Evolutionary conservation across 2,888 invertebrate species (phyloP).

Genomic region (Drosophila lacicola): DNA sequence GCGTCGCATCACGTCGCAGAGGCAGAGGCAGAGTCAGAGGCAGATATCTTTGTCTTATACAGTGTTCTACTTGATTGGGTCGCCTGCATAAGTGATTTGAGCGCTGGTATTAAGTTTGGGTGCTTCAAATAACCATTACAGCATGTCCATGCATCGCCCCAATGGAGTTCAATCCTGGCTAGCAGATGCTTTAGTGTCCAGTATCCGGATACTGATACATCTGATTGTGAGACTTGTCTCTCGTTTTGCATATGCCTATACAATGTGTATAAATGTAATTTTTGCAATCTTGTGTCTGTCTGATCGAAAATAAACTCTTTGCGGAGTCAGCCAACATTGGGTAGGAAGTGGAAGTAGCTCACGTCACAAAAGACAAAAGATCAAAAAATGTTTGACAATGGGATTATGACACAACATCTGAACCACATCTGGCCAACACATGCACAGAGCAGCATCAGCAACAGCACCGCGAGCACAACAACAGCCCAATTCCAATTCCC

Average conservation of each 20-base stretch:
- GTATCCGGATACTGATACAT: neutral
- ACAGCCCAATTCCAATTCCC: neutral
- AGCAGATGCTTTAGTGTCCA: neutral
- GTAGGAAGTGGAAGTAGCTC: slow-evolving; percentile 20
- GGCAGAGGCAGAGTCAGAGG: neutral
- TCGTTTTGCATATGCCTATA: neutral
- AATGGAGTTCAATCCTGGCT: neutral
- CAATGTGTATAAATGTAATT: neutral
- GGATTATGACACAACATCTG: slow-evolving; percentile 62
- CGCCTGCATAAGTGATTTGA: slow-evolving; percentile 29
- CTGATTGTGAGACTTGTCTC: neutral
- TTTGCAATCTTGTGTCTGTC: neutral
- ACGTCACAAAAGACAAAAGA: slow-evolving; percentile 41
- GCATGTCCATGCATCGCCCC: too few species aligned
- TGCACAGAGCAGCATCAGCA: slow-evolving; percentile 39
- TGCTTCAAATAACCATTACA: slow-evolving; percentile 1
- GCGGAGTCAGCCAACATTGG: neutral
- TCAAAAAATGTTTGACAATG: slow-evolving; percentile 54
- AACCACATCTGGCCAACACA: slow-evolving; percentile 64
- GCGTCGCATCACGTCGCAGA: slow-evolving; percentile 22
- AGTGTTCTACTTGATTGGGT: slow-evolving; percentile 19
- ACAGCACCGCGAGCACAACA: neutral
- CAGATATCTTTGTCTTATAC: slow-evolving; percentile 13
- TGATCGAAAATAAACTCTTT: slow-evolving; percentile 21
- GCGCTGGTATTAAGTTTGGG: slow-evolving; percentile 19